Evolutionary conservation across 2,888 invertebrate species (phyloP), one percentile per base, ranked within the genome.

Genomic region (Cryptocephalus moraei): DNA sequence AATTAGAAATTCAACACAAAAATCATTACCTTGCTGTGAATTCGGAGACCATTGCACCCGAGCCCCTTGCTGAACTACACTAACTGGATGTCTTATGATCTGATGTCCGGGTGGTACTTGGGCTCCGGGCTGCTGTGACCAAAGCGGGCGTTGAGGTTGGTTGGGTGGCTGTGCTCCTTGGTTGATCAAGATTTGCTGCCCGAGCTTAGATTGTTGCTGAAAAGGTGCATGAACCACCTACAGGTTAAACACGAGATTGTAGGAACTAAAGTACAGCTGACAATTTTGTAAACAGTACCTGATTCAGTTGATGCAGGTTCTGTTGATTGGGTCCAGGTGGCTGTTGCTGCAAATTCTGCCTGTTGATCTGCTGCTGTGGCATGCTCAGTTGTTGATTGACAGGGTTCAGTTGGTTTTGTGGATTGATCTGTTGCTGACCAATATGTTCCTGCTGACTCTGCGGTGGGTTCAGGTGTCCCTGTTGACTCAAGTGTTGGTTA

Each of bases 61-160:
- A 36, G 36, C 11, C 33, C 11, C 44, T 36, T 75, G 75, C 48
- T 74, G 76, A 8, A 75, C 74, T 49, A 72, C 67, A 44, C 74
- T 74, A 0, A 74, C 74, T 53, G 76, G 77, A 33, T 73, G 74
- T 11, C 61, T 52, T 34, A 65, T 73, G 53, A 75, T 61, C 48
- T 65, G 76, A 55, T 77, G 77, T 2, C 50, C 50, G 4, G 50
- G 46, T 4, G 48, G 63, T 41, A 64, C 75, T 41, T 57, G 61
- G 4, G 52, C 41, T 56, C 56, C 56, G 43, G 59, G 46, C 36
- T 61, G 61, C 38, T 60, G 62, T 48, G 52, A 55, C n/a, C 55
- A 49, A 46, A 55, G 60, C 8, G 73, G 53, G 69, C 58, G 52
- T 43, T 54, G 49, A 1, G 46, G 40, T 8, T 52, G 47, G 32